These are phyloP conservation scores for Palaemon carinicauda DNA, from an alignment of 1,140 invertebrate species.

Conservation along the genomic window DNA sequence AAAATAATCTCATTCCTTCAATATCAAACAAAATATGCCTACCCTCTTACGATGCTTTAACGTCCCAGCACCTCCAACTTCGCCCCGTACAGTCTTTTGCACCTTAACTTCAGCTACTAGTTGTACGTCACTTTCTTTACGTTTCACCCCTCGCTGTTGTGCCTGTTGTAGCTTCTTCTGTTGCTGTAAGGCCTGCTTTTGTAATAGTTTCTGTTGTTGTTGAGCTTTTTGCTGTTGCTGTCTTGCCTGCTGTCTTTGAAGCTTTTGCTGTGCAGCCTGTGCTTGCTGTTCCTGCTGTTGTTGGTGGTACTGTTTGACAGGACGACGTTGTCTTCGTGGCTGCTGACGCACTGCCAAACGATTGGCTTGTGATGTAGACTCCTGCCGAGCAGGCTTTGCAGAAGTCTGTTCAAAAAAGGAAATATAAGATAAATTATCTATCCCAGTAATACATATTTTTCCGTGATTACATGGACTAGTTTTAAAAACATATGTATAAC, in stretches of 20 bases:
- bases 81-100: constrained; percentile 46
- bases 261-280: constrained; percentile 7
- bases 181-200: not conserved
- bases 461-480: too few species aligned
- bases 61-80: constrained; percentile 46
- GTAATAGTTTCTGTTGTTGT: constrained; percentile 22
- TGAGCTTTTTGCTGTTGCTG: constrained; percentile 6
- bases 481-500: too few species aligned
- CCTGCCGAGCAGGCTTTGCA: not conserved
- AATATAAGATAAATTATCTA: not conserved
- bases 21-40: not conserved
- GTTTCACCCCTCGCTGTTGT: constrained; percentile 31
- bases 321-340: constrained; percentile 21
- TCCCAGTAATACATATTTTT: not conserved
- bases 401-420: not conserved
- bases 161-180: not conserved
- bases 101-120: constrained; percentile 18
- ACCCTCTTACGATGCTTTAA: constrained; percentile 42
- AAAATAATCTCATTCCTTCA: not conserved
- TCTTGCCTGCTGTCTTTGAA: not conserved
- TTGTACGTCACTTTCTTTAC: constrained; percentile 31
- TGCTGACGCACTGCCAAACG: not conserved
- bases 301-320: constrained; percentile 43
- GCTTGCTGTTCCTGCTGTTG: constrained; percentile 25
- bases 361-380: not conserved